phyloP scores from a whole-genome alignment of 2,888 invertebrate genomes.

The Amitus sp. region DNA sequence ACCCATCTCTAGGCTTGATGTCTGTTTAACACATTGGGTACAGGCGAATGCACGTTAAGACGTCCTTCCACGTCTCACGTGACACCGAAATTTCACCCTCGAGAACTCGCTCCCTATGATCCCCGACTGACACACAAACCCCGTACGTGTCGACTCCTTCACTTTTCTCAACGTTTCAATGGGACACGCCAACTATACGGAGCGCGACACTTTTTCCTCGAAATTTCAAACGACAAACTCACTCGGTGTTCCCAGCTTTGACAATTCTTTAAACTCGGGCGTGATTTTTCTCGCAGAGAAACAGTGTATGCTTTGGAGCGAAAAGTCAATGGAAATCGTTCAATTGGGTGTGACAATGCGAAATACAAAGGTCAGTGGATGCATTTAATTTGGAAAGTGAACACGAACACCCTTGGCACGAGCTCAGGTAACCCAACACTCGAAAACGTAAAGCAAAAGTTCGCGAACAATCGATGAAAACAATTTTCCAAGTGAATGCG shows the following conservation, averaged over 20 bases:
- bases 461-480: slow-evolving; percentile 47
- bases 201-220: neutral
- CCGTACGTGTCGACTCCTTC: slow-evolving; percentile 16
- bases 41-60: slow-evolving; percentile 3
- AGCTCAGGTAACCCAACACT: slow-evolving; percentile 43
- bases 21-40: slow-evolving; percentile 8
- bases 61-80: neutral
- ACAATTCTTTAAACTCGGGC: neutral
- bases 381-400: slow-evolving; percentile 41
- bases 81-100: slow-evolving; percentile 2
- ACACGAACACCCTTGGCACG: slow-evolving; percentile 44
- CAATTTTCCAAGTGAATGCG: slow-evolving; percentile 50
- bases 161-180: slow-evolving; percentile 11
- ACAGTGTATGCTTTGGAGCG: slow-evolving; percentile 44
- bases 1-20: slow-evolving; percentile 3
- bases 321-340: too few species aligned
- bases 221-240: slow-evolving; percentile 4
- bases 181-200: neutral
- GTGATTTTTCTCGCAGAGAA: slow-evolving; percentile 16
- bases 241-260: too few species aligned
- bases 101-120: neutral
- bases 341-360: too few species aligned
- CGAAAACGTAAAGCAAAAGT: slow-evolving; percentile 12
- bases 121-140: slow-evolving; percentile 2
- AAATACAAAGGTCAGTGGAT: slow-evolving; percentile 46